These are phyloP conservation scores for Merodon equestris DNA, from an alignment of 2,888 invertebrate genomes.

Conservation along the genomic window DNA sequence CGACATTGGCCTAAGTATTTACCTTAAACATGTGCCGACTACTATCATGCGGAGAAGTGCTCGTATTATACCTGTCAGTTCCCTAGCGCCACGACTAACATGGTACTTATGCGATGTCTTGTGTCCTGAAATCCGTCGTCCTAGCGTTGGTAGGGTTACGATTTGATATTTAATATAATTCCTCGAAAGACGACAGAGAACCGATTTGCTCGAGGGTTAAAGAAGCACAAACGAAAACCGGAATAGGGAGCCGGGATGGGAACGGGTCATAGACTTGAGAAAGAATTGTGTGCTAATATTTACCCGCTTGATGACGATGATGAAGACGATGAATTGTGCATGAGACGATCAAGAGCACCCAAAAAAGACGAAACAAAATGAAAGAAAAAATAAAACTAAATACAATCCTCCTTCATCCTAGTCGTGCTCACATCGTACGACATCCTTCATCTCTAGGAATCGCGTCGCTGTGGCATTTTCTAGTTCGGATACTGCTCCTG, in stretches of 20 bases:
- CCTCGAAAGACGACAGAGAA: constrained; percentile 22
- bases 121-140: not conserved
- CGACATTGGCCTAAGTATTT: constrained; percentile 55
- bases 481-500: constrained; percentile 43
- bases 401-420: too few species aligned
- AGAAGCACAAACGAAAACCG: constrained; percentile 10
- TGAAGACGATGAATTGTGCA: constrained; percentile 27
- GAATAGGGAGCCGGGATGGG: not conserved
- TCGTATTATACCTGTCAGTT: constrained; percentile 30
- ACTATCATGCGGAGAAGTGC: not conserved
- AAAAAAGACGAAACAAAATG: too few species aligned
- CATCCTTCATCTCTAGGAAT: constrained; percentile 23
- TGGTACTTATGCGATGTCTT: constrained; percentile 21
- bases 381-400: too few species aligned
- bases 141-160: not conserved
- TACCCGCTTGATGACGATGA: constrained; percentile 50
- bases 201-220: constrained; percentile 23
- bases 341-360: constrained; percentile 2
- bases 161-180: constrained; percentile 56
- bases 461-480: constrained; percentile 5
- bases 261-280: too few species aligned
- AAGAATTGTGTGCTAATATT: constrained; percentile 47
- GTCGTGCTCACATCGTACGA: not conserved
- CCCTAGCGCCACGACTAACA: constrained; percentile 6
- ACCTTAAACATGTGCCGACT: constrained; percentile 18